Percentiles rank a stretch among this genome's conserved stretches.
These are phyloP conservation scores for Craniophora ligustri DNA, from an alignment of 2,888 invertebrate genomes.

Conservation along the genomic window DNA sequence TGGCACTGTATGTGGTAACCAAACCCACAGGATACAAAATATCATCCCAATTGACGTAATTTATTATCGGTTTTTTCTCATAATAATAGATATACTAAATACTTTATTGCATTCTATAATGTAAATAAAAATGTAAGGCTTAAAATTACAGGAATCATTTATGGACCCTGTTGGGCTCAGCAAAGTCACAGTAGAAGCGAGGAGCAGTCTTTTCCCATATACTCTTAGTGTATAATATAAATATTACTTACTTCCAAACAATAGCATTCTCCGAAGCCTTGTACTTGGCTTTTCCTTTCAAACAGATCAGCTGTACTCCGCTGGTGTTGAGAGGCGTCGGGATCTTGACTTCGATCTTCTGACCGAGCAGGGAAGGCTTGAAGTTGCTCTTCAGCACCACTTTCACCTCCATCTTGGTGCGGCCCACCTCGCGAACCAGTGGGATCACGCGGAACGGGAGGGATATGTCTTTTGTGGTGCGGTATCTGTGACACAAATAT, in stretches of 20 bases:
- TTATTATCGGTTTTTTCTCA: too few species aligned
- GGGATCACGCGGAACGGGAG: constrained; percentile 99
- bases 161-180: too few species aligned
- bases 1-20: too few species aligned
- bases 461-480: constrained; percentile 99
- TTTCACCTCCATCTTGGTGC: constrained; percentile 99
- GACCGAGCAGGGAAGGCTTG: constrained; percentile 98
- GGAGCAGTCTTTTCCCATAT: too few species aligned
- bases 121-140: too few species aligned
- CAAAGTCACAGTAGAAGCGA: too few species aligned
- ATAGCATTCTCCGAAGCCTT: constrained; percentile 99
- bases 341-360: constrained; percentile 99
- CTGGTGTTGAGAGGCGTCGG: constrained; percentile 99
- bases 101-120: too few species aligned
- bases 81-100: too few species aligned
- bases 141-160: too few species aligned
- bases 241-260: constrained; percentile 94
- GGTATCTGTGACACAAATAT: constrained; percentile 91
- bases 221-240: too few species aligned
- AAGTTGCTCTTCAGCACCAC: constrained; percentile 99
- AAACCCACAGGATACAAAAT: too few species aligned
- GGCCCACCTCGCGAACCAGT: constrained; percentile 98
- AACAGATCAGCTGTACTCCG: constrained; percentile 99
- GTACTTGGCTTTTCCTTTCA: constrained; percentile 99
- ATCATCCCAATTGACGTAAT: too few species aligned